A percentile compares a stretch with the other conserved stretches of the same genome.
phyloP scores from a whole-genome alignment of 2,888 invertebrate species.

The Tachina grossa region DNA sequence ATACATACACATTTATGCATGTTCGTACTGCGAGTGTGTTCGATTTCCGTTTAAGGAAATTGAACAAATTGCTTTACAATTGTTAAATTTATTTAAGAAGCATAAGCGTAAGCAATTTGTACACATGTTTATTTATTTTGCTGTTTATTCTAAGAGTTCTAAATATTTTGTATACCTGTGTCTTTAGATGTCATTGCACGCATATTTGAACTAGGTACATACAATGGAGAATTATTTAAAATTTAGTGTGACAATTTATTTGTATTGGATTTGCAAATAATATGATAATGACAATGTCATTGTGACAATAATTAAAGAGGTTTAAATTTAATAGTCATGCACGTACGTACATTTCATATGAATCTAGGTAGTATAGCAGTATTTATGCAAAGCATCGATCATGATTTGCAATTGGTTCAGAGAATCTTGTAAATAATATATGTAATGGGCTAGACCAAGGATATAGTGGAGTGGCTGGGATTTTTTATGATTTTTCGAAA shows the following conservation, averaged over 20 bases:
- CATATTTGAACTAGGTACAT: neutral
- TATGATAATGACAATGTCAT: slow-evolving; percentile 8
- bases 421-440: neutral
- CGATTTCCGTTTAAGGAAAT: slow-evolving; percentile 64
- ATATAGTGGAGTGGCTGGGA: neutral
- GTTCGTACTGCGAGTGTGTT: slow-evolving; percentile 8
- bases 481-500: slow-evolving; percentile 2
- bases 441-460: neutral
- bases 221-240: neutral
- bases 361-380: no score
- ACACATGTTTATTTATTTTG: slow-evolving; percentile 29
- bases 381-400: no score
- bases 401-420: no score
- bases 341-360: no score
- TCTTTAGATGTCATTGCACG: slow-evolving; percentile 16
- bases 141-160: slow-evolving; percentile 14
- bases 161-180: slow-evolving; percentile 26
- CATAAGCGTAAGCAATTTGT: slow-evolving; percentile 48
- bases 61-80: slow-evolving; percentile 70
- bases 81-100: slow-evolving; percentile 57
- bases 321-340: neutral
- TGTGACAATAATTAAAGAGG: slow-evolving; percentile 3
- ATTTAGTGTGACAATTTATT: slow-evolving; percentile 36
- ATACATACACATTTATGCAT: neutral
- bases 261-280: slow-evolving; percentile 36